Conservation (phyloP, 1,140 invertebrate genomes). For the Galleria mellonella region DNA sequence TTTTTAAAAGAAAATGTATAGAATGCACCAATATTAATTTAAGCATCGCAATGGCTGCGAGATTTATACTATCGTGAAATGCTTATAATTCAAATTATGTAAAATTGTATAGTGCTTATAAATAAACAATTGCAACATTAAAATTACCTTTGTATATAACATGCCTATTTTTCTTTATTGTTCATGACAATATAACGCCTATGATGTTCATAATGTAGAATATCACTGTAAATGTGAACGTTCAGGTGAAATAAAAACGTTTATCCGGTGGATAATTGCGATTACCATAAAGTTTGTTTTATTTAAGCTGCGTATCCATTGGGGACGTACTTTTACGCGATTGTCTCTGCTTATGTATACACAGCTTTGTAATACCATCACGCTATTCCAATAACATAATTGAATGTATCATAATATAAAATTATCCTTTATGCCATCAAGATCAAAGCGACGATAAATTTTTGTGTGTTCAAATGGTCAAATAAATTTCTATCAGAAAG, state of each 20-base stretch:
- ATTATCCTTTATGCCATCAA: too few relatives aligned
- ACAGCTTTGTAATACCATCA: too few relatives aligned
- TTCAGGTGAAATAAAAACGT: conserved; percentile 57
- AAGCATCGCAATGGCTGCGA: neutral
- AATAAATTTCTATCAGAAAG: too few relatives aligned
- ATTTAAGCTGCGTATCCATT: conserved; percentile 23
- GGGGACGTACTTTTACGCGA: too few relatives aligned
- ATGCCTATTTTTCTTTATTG: conserved; percentile 57
- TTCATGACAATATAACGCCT: conserved; percentile 63
- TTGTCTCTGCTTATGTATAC: too few relatives aligned
- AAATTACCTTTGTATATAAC: conserved; percentile 57
- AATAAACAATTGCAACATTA: conserved; percentile 49
- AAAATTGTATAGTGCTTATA: conserved; percentile 70
- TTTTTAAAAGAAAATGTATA: conserved; percentile 19
- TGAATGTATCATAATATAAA: too few relatives aligned
- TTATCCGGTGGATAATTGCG: conserved; percentile 64
- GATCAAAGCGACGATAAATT: too few relatives aligned
- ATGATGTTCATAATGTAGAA: conserved; percentile 63
- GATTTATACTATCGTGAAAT: conserved; percentile 26
- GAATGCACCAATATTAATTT: conserved; percentile 9
- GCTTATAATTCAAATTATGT: conserved; percentile 56
- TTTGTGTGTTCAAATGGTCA: too few relatives aligned
- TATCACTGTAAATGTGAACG: conserved; percentile 59
- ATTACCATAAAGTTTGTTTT: conserved; percentile 59
- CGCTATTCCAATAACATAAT: too few relatives aligned